Evolutionary conservation across 2,888 invertebrate genomes (phyloP).

Genomic region (Watsonalla cultraria): DNA sequence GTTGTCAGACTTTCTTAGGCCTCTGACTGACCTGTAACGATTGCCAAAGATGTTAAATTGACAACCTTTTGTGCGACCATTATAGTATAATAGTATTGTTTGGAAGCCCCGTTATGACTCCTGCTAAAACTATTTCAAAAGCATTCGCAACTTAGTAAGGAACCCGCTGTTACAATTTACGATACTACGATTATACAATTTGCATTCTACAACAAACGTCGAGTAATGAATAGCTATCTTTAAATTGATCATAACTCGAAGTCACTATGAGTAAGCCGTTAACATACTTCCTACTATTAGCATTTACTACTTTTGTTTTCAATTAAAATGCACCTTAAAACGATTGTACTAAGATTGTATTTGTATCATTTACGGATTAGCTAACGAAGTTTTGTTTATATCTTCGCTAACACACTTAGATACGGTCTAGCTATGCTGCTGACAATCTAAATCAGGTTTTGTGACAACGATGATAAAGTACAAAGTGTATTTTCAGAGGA

Average conservation of each 20-base stretch:
- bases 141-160: no score
- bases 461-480: not conserved
- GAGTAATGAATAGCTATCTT: constrained; percentile 21
- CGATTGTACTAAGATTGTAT: not conserved
- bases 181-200: not conserved
- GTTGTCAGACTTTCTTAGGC: no score
- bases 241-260: constrained; percentile 21
- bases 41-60: no score
- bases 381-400: not conserved
- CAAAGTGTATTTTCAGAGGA: no score
- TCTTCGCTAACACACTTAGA: not conserved
- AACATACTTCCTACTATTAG: constrained; percentile 42
- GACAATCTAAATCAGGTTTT: constrained; percentile 3
- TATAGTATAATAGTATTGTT: no score
- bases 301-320: constrained; percentile 7
- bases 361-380: not conserved
- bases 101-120: no score
- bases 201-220: not conserved
- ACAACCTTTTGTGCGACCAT: no score
- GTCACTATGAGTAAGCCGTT: constrained; percentile 28
- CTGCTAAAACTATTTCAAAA: no score
- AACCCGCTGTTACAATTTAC: no score
- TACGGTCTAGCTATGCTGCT: not conserved
- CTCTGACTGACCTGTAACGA: no score
- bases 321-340: constrained; percentile 1